Evolutionary conservation across 2,888 invertebrate species (phyloP).

Genomic region (Invenusta paracnida): DNA sequence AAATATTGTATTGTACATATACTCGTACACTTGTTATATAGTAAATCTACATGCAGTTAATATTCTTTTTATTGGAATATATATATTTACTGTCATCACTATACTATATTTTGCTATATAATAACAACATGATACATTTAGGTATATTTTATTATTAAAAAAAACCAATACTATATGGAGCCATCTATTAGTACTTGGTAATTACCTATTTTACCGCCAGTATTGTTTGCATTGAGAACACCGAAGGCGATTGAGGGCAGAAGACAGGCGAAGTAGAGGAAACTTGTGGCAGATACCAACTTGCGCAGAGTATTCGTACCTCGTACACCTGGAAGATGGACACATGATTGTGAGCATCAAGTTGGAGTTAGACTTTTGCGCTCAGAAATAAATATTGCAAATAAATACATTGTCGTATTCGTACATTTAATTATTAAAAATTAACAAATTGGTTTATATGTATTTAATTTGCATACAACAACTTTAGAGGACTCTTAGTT

Average conservation of each 20-base stretch:
- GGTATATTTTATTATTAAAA: neutral
- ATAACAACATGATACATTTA: neutral
- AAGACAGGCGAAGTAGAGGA: conserved; percentile 63
- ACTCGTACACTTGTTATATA: no score
- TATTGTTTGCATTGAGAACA: conserved; percentile 62
- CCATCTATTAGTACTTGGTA: neutral
- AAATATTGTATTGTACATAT: no score
- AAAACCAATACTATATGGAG: neutral
- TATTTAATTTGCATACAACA: no score
- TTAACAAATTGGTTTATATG: no score
- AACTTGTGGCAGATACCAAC: conserved; percentile 62
- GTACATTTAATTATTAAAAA: no score
- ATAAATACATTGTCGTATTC: no score
- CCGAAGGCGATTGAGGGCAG: conserved; percentile 64
- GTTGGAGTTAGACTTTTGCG: neutral
- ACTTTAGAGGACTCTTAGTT: neutral
- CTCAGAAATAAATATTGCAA: neutral
- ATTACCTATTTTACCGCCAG: conserved; percentile 41
- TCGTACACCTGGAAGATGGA: conserved; percentile 53
- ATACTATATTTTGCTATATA: neutral
- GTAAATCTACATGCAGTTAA: no score
- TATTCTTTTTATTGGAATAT: no score
- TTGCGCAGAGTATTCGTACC: conserved; percentile 62
- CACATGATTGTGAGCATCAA: neutral
- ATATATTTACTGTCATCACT: neutral